These are phyloP conservation scores for Elanoides forficatus DNA, from an alignment of 2,113 vertebrate genomes.

Conservation along the genomic window DNA sequence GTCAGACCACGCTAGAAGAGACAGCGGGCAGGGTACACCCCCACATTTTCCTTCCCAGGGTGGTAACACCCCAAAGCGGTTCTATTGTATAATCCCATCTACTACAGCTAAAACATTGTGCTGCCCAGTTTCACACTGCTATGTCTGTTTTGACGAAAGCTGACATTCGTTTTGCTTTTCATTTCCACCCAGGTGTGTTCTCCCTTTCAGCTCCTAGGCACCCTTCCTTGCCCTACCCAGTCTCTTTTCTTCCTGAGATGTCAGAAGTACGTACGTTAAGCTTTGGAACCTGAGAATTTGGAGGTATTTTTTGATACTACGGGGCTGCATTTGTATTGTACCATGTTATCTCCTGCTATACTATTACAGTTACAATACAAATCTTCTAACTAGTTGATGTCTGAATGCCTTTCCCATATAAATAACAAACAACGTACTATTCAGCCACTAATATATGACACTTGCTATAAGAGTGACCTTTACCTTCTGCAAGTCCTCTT, in stretches of 20 bases:
- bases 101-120: neutral
- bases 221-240: neutral
- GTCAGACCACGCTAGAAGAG: neutral
- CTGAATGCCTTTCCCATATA: slow-evolving; percentile 2
- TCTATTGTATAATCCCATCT: neutral
- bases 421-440: neutral
- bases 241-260: slow-evolving; percentile 47
- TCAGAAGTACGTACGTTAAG: neutral
- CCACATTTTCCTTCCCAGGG: neutral
- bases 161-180: neutral
- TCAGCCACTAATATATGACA: neutral
- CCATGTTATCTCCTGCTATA: neutral
- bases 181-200: neutral
- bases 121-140: neutral
- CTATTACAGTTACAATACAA: neutral
- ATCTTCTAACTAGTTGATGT: slow-evolving; percentile 21
- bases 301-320: slow-evolving; percentile 30
- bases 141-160: neutral
- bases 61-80: neutral
- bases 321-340: slow-evolving; percentile 19
- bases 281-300: slow-evolving; percentile 53
- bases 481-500: neutral
- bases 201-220: neutral
- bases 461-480: neutral
- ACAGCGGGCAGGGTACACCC: neutral